Evolutionary conservation across 2,888 invertebrate species (phyloP), one percentile per base, ranked within the genome.

Genomic region (Pteria penguin): DNA sequence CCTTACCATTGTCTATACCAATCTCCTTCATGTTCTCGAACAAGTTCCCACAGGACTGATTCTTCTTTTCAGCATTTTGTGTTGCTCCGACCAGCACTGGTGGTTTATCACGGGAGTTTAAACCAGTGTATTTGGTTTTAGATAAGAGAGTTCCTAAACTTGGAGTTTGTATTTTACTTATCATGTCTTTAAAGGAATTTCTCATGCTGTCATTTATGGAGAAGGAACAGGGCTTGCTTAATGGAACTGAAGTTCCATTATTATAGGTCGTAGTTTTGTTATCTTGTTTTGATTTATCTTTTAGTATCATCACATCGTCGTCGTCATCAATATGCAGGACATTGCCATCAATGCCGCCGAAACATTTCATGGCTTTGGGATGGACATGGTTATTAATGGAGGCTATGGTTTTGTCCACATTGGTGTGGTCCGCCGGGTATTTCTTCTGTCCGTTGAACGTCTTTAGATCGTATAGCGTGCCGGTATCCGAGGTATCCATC

Each of bases 1-100:
- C 8, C 45, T 45, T 18, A 45, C 45, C 45, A 45, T 18, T 45
- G 8, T 45, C 45, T 14, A 45, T 45, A 11, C 65, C 57, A 31
- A 75, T 70, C 27, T 66, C 73, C 58, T 73, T 63, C 24, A 77
- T 55, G 54, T 77, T 77, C 57, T 77, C 76, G 73, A 77, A 77
- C 55, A 77, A 52, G 55, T 77, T 77, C 18, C 60, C 70, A 26
- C 36, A 14, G 26, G 55, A 31, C 26, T 45, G 24, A 24, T 31
- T 5, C 11, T 31, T 58, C 4, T 27, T n/a, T 68, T 67, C 31
- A 32, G 45, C 26, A 27, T 32, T 36, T 24, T 36, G 33, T 27
- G 65, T n/a, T 36, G 65, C 24, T 32, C 33, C 45, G 18, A 8
- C 45, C 18, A 45, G 18, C 18, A 45, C 45, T 18, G 45, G 45